Conservation (phyloP, 2,113 vertebrate species). For the Vireo altiloquus region DNA sequence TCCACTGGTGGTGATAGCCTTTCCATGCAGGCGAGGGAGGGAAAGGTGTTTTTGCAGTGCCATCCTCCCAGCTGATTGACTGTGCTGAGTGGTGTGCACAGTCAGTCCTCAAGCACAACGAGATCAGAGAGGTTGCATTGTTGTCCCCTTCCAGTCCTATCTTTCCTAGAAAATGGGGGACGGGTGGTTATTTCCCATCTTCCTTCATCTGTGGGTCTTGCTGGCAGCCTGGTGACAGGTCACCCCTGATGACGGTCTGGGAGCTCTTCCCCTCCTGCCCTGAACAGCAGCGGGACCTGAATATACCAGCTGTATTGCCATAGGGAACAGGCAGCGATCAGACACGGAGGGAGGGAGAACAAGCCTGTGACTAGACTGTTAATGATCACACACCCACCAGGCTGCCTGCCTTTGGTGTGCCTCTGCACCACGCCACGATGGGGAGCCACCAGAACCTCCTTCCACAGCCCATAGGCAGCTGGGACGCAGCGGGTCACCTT, state of each 20-base stretch:
- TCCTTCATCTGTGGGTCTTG: neutral
- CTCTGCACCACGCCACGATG: slow-evolving; percentile 23
- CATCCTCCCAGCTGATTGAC: neutral
- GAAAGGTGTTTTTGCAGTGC: neutral
- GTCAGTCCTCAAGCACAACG: rapidly evolving
- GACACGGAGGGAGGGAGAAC: neutral
- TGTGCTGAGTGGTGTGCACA: neutral
- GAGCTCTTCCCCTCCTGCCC: neutral
- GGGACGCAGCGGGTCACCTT: neutral
- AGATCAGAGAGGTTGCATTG: neutral
- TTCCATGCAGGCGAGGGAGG: neutral
- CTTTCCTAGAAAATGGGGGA: neutral
- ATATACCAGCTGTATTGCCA: slow-evolving; percentile 32
- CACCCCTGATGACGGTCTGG: neutral
- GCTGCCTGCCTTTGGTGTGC: slow-evolving; percentile 28
- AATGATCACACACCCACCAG: slow-evolving; percentile 56
- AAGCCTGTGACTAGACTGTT: slow-evolving; percentile 64
- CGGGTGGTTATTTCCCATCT: neutral
- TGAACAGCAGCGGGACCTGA: neutral
- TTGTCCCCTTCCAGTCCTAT: neutral
- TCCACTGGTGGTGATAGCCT: neutral
- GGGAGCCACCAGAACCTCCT: slow-evolving; percentile 28
- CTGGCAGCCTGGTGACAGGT: neutral
- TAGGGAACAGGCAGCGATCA: slow-evolving; percentile 37
- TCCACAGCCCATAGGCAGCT: neutral